These are phyloP conservation scores for Potamarius usumacintae DNA, from an alignment of 2,113 vertebrate species.

Conservation along the genomic window DNA sequence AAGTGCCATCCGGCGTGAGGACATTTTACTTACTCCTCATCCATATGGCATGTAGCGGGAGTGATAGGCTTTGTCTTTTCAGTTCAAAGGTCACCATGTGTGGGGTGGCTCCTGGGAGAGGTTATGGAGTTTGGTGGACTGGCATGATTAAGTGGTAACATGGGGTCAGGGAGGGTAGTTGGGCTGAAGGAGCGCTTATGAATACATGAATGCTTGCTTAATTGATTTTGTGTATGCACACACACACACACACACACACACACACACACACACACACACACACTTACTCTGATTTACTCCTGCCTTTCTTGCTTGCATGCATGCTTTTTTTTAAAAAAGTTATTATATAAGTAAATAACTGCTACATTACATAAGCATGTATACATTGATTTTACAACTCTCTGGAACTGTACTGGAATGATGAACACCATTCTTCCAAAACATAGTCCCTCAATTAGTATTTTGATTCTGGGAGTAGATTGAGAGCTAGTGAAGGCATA, in stretches of 20 bases:
- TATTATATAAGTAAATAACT: not conserved
- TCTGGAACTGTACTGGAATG: not conserved
- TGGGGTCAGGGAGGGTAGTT: slow-evolving; percentile 20
- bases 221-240: slow-evolving; percentile 15
- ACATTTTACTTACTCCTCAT: slow-evolving; percentile 55
- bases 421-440: not conserved
- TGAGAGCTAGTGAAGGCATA: not conserved
- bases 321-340: not conserved
- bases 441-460: not conserved
- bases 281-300: not conserved
- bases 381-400: not conserved
- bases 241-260: slow-evolving; percentile 15
- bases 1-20: slow-evolving; percentile 73
- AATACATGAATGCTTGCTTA: slow-evolving; percentile 12
- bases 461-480: not conserved
- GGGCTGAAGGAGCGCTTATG: slow-evolving; percentile 16
- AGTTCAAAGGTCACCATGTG: slow-evolving; percentile 65
- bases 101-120: slow-evolving; percentile 49
- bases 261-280: not conserved
- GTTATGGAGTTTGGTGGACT: slow-evolving; percentile 38
- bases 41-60: slow-evolving; percentile 46
- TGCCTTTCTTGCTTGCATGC: not conserved
- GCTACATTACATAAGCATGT: not conserved
- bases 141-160: slow-evolving; percentile 39
- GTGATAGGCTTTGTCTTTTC: slow-evolving; percentile 45